Percentiles rank a stretch among this genome's conserved stretches.
Evolutionary conservation across 2,113 vertebrate genomes (phyloP).

Genomic region (Phodopus roborovskii): DNA sequence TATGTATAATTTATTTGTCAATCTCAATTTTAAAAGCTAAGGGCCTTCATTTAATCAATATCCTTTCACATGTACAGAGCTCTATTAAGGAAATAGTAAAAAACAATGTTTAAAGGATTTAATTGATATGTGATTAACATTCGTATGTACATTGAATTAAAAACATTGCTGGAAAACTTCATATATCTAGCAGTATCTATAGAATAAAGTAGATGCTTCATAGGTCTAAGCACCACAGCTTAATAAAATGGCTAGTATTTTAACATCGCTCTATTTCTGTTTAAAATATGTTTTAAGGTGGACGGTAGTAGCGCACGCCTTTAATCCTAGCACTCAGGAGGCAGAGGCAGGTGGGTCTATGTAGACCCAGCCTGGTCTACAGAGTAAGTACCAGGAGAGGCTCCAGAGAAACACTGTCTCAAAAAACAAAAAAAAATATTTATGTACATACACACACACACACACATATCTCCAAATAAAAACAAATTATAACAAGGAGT

Average conservation of each 20-base stretch:
- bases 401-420: too few species aligned
- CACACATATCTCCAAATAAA: conserved; percentile 29
- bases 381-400: too few species aligned
- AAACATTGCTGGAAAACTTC: conserved; percentile 9
- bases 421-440: too few species aligned
- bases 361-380: too few species aligned
- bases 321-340: too few species aligned
- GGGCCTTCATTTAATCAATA: conserved; percentile 18
- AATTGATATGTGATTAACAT: conserved; percentile 41
- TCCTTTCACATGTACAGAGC: conserved; percentile 23
- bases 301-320: too few species aligned
- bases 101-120: conserved; percentile 22
- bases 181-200: conserved; percentile 4
- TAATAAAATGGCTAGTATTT: conserved; percentile 64
- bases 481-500: conserved; percentile 71
- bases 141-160: conserved; percentile 44
- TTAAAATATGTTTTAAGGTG: conserved; percentile 40
- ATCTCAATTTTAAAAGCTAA: conserved; percentile 7
- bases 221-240: background rate
- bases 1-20: conserved; percentile 36
- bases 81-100: background rate
- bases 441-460: too few species aligned
- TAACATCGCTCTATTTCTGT: conserved; percentile 21
- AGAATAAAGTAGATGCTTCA: background rate
- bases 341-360: too few species aligned